Evolutionary conservation across 2,888 invertebrate genomes (phyloP).

Genomic region (Trissolcus japonicus): DNA sequence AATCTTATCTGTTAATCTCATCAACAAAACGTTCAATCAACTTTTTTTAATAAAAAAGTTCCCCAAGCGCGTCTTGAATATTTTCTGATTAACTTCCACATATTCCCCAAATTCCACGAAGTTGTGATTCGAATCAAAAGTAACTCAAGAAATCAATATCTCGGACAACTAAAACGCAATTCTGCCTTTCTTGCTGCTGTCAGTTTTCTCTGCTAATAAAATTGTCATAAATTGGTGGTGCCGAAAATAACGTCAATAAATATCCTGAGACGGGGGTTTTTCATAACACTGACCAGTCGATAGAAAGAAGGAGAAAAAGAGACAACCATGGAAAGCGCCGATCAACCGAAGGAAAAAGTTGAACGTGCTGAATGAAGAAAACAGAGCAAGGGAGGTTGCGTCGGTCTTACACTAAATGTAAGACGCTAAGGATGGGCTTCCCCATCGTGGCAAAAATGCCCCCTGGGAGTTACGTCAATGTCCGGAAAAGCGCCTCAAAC

Average conservation of each 20-base stretch:
- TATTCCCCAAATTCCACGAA: background rate
- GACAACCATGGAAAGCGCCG: slow-evolving; percentile 30
- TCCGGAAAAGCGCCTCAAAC: slow-evolving; percentile 61
- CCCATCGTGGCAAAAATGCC: slow-evolving; percentile 72
- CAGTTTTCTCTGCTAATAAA: slow-evolving; percentile 23
- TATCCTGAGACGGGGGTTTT: background rate
- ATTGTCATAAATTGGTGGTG: slow-evolving; percentile 23
- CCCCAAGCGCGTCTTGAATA: background rate
- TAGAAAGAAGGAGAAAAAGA: slow-evolving; percentile 34
- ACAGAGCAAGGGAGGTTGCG: slow-evolving; percentile 28
- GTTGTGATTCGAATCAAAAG: slow-evolving; percentile 3
- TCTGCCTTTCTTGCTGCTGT: slow-evolving; percentile 12
- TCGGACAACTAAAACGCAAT: slow-evolving; percentile 18
- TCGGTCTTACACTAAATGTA: slow-evolving; percentile 60
- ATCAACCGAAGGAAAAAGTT: slow-evolving; percentile 39
- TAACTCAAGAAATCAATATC: slow-evolving; percentile 31
- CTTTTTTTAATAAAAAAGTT: background rate
- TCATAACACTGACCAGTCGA: too few species aligned
- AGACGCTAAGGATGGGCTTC: slow-evolving; percentile 62
- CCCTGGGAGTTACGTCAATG: slow-evolving; percentile 74
- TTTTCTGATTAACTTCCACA: slow-evolving; percentile 10
- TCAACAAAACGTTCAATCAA: too few species aligned
- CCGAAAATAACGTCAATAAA: slow-evolving; percentile 22
- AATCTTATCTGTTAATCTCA: too few species aligned
- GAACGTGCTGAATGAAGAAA: slow-evolving; percentile 30